Conservation (phyloP, 2,797 vertebrate genomes). For the Enteromius treurensis region DNA sequence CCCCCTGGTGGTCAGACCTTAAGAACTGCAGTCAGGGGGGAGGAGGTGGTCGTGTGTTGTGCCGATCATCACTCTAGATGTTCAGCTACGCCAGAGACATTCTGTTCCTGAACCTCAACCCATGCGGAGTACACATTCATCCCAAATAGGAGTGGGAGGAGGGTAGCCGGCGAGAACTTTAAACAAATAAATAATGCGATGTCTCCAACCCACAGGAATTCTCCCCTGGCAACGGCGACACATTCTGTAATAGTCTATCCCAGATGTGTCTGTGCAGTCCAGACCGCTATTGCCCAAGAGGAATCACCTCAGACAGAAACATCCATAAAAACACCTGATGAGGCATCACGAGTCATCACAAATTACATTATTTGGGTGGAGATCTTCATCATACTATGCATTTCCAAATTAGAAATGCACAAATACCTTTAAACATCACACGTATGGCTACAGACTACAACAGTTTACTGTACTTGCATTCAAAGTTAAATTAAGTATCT, state of each 20-base stretch:
- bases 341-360: not conserved
- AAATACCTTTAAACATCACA: not conserved
- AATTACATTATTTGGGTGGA: slow-evolving; percentile 16
- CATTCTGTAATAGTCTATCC: slow-evolving; percentile 83
- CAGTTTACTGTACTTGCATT: not conserved
- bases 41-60: slow-evolving; percentile 18
- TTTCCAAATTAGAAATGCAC: not conserved
- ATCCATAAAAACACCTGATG: slow-evolving; percentile 43
- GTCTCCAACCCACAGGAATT: slow-evolving; percentile 92
- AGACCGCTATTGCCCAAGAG: slow-evolving; percentile 61
- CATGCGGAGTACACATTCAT: slow-evolving; percentile 73
- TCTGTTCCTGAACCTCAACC: slow-evolving; percentile 85
- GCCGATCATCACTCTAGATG: slow-evolving; percentile 64
- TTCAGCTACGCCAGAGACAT: slow-evolving; percentile 85
- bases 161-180: slow-evolving; percentile 78
- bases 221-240: slow-evolving; percentile 81
- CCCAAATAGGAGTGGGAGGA: slow-evolving; percentile 75
- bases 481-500: not conserved
- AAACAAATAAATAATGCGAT: slow-evolving; percentile 90
- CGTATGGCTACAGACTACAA: not conserved
- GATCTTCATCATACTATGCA: not conserved
- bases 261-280: slow-evolving; percentile 82
- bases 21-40: slow-evolving; percentile 51
- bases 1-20: slow-evolving; percentile 75
- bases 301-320: slow-evolving; percentile 70